A percentile compares a stretch with the other conserved stretches of the same genome.
These are phyloP conservation scores for Piscicola geometra DNA, from an alignment of 2,888 invertebrate species.

Conservation along the genomic window DNA sequence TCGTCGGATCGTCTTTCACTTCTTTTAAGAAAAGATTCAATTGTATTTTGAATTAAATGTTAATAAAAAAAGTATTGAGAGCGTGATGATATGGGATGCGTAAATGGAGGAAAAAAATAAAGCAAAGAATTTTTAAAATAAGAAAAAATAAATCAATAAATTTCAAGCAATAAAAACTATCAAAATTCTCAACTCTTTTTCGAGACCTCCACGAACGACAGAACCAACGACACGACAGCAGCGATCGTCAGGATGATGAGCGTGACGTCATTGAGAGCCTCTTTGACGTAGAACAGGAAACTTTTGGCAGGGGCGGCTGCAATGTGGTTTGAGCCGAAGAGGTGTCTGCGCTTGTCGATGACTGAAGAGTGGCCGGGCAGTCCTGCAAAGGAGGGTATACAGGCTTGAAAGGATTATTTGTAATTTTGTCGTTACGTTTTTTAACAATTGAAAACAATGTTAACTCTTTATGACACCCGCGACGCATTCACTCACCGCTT, in stretches of 20 bases:
- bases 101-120: not conserved
- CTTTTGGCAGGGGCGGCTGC: slow-evolving; percentile 26
- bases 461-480: no score
- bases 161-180: no score
- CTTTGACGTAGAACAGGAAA: slow-evolving; percentile 23
- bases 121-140: not conserved
- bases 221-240: slow-evolving; percentile 33
- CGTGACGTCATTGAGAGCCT: slow-evolving; percentile 34
- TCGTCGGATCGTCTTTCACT: slow-evolving; percentile 27
- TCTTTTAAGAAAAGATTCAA: no score
- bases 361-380: not conserved
- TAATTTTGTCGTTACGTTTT: no score
- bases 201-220: slow-evolving; percentile 30
- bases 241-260: slow-evolving; percentile 34
- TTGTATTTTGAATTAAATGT: no score
- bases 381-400: slow-evolving; percentile 11
- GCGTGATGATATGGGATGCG: not conserved
- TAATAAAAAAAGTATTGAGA: not conserved
- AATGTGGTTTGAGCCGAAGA: slow-evolving; percentile 33
- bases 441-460: no score
- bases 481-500: no score
- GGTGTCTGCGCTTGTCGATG: slow-evolving; percentile 3
- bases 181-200: no score
- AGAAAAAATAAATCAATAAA: not conserved
- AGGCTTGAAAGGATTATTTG: no score